A percentile compares a stretch with the other conserved stretches of the same genome.
Evolutionary conservation across 2,113 vertebrate genomes (phyloP).

Genomic region (Penelope pileata): DNA sequence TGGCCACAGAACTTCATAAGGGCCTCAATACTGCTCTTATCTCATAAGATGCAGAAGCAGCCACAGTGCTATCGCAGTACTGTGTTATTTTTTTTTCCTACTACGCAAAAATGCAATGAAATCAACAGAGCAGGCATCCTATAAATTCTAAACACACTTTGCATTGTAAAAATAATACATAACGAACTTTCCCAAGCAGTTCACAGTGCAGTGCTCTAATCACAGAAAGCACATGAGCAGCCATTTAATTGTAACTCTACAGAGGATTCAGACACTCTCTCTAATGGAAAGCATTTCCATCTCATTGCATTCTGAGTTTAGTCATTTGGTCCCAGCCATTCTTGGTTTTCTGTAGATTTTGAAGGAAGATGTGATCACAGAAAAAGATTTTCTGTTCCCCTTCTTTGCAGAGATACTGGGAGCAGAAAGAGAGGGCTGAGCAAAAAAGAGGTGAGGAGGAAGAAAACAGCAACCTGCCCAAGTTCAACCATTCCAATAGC

Average conservation of each 20-base stretch:
- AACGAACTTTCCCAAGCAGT: neutral
- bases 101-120: neutral
- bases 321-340: neutral
- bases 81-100: neutral
- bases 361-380: neutral
- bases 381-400: neutral
- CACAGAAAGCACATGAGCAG: neutral
- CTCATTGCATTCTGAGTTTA: neutral
- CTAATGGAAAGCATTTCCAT: neutral
- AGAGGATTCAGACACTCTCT: neutral
- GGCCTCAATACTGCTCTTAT: neutral
- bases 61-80: neutral
- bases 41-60: slow-evolving; percentile 19
- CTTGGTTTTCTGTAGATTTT: neutral
- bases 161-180: neutral
- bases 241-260: neutral
- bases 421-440: neutral
- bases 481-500: rapidly evolving
- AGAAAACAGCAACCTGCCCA: rapidly evolving
- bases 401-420: neutral
- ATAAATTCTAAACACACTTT: neutral
- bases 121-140: rapidly evolving
- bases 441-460: neutral
- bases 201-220: neutral
- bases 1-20: neutral